These are phyloP conservation scores for Tolypeutes matacus DNA, from an alignment of 2,797 vertebrate genomes.

Conservation along the genomic window DNA sequence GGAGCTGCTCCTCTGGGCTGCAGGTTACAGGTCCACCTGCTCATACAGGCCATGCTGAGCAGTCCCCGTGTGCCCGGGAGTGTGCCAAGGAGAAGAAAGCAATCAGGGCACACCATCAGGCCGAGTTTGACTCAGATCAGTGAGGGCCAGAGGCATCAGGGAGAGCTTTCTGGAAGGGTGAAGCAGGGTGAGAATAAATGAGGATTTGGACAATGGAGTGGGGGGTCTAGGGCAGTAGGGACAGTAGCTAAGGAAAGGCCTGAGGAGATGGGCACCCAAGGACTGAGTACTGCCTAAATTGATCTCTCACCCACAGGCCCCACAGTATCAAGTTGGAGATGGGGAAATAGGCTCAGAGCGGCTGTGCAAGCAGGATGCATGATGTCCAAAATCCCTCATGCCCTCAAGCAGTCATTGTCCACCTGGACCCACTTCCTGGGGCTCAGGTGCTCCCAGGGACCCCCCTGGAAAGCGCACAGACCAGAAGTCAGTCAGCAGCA, in stretches of 20 bases:
- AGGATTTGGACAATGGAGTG: no score
- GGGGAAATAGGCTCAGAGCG: background rate
- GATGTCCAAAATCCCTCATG: background rate
- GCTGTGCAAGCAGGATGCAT: background rate
- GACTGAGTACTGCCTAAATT: background rate
- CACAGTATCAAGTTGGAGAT: background rate
- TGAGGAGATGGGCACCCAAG: background rate
- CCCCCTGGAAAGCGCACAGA: background rate
- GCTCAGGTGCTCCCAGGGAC: background rate
- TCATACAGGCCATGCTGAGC: background rate
- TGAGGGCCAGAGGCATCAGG: no score
- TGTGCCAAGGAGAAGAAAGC: background rate
- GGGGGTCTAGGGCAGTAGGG: background rate
- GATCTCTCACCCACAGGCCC: background rate
- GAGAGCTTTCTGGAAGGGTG: background rate
- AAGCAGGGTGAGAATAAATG: background rate
- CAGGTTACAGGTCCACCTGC: background rate
- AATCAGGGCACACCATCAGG: background rate
- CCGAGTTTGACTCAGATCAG: background rate
- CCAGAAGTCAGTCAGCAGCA: background rate
- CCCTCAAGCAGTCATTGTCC: background rate
- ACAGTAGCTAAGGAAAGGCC: background rate
- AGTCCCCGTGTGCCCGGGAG: background rate
- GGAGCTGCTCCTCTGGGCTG: background rate
- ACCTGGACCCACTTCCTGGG: background rate